Conservation (phyloP, 2,888 invertebrate genomes). For the Anthrax anthrax region DNA sequence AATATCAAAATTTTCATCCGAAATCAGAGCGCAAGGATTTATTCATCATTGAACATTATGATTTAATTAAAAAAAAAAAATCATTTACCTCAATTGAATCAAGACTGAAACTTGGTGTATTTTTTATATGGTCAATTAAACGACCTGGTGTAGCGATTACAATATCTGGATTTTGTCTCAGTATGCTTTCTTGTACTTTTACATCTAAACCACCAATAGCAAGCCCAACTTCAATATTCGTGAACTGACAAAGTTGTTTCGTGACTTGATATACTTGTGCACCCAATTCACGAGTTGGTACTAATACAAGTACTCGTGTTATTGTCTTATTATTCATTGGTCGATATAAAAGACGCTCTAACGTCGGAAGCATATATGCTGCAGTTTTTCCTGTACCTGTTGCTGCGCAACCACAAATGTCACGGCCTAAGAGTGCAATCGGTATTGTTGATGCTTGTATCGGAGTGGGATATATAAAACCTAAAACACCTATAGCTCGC, state of each 20-base stretch:
- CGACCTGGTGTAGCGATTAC: conserved; percentile 98
- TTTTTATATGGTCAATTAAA: conserved; percentile 90
- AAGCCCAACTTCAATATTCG: conserved; percentile 63
- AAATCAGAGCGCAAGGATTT: conserved; percentile 35
- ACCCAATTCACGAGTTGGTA: conserved; percentile 94
- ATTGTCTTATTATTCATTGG: conserved; percentile 53
- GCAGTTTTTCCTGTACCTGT: conserved; percentile 98
- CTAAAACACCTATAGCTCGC: conserved; percentile 77
- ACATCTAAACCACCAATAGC: conserved; percentile 82
- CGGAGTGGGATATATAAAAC: conserved; percentile 89
- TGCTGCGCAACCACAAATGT: conserved; percentile 96
- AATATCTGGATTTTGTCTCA: conserved; percentile 83
- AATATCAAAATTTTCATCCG: conserved; percentile 1
- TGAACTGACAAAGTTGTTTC: conserved; percentile 78
- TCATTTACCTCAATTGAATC: conserved; percentile 70
- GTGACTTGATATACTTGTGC: conserved; percentile 96
- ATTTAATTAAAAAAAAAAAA: neutral
- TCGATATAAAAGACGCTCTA: conserved; percentile 83
- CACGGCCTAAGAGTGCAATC: conserved; percentile 78
- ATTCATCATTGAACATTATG: neutral
- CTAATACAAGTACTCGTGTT: conserved; percentile 79
- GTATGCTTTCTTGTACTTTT: conserved; percentile 63
- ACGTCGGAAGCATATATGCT: conserved; percentile 93
- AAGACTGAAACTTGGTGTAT: conserved; percentile 83
- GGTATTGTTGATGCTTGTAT: conserved; percentile 95